phyloP scores from a whole-genome alignment of 2,797 vertebrate genomes.

The Poecilia picta region DNA sequence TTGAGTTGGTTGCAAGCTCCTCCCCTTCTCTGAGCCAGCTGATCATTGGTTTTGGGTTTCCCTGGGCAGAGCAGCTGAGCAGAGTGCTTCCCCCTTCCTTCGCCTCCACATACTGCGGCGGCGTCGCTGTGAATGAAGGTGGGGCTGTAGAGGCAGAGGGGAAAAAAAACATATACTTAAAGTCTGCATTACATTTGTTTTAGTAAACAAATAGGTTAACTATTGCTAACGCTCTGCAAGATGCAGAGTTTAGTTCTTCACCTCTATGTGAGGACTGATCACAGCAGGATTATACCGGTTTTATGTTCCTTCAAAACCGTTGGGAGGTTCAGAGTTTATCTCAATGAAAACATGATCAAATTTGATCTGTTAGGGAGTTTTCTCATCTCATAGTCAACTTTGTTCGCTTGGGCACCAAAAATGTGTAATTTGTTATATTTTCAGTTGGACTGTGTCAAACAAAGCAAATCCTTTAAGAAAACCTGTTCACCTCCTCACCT shows the following conservation, averaged over 20 bases:
- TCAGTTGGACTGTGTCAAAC: too few relatives aligned
- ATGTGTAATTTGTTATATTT: too few relatives aligned
- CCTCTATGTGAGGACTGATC: background rate
- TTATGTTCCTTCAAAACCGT: background rate
- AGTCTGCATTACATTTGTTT: background rate
- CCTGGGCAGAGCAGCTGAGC: slow-evolving; percentile 95
- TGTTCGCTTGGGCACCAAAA: too few relatives aligned
- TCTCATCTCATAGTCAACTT: too few relatives aligned
- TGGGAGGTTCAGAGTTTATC: background rate
- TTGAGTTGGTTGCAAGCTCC: slow-evolving; percentile 86
- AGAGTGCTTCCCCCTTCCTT: slow-evolving; percentile 93
- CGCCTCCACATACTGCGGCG: slow-evolving; percentile 96
- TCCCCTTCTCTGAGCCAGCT: slow-evolving; percentile 96
- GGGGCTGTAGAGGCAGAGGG: slow-evolving; percentile 84
- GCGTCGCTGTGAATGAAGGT: slow-evolving; percentile 94
- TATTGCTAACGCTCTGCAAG: background rate
- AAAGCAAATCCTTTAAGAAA: too few relatives aligned
- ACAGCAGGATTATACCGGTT: background rate
- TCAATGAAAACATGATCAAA: background rate
- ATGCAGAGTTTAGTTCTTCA: background rate
- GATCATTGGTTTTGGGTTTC: slow-evolving; percentile 97
- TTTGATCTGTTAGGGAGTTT: background rate
- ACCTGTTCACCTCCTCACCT: too few relatives aligned
- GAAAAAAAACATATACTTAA: background rate
- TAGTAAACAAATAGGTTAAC: slow-evolving; percentile 1